Evolutionary conservation across 2,113 vertebrate species (phyloP).

Genomic region (Sakesphorus luctuosus): DNA sequence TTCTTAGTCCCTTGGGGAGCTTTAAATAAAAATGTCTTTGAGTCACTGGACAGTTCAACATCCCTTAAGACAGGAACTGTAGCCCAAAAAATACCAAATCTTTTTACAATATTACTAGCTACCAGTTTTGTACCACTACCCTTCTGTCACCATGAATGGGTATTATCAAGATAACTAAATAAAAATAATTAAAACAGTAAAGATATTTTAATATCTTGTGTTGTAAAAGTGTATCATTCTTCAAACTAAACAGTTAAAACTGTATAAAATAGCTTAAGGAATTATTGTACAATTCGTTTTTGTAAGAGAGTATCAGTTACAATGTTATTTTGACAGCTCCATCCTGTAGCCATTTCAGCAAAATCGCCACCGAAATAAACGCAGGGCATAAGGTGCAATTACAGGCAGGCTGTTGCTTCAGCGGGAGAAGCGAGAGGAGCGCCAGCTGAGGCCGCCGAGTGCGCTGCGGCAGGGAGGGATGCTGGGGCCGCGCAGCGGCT

Average conservation of each 20-base stretch:
- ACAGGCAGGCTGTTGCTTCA: background rate
- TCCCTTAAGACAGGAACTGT: background rate
- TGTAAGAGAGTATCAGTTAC: background rate
- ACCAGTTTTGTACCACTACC: background rate
- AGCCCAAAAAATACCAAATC: background rate
- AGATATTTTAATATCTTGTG: background rate
- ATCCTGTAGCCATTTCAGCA: background rate
- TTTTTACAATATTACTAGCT: background rate
- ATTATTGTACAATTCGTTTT: accelerated
- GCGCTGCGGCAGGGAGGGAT: background rate
- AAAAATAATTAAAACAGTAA: background rate
- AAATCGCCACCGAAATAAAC: accelerated
- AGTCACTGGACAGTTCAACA: background rate
- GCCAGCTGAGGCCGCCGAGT: accelerated
- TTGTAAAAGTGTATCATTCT: background rate
- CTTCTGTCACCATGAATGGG: background rate
- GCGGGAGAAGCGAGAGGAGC: background rate
- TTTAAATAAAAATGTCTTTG: background rate
- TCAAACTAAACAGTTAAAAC: background rate
- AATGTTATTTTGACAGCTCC: background rate
- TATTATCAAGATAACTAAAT: background rate
- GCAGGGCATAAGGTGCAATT: background rate
- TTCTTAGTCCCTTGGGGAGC: background rate
- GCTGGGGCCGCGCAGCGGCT: background rate
- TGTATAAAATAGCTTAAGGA: background rate